phyloP scores from a whole-genome alignment of 2,797 vertebrate species.

The Sandelia bainsii region DNA sequence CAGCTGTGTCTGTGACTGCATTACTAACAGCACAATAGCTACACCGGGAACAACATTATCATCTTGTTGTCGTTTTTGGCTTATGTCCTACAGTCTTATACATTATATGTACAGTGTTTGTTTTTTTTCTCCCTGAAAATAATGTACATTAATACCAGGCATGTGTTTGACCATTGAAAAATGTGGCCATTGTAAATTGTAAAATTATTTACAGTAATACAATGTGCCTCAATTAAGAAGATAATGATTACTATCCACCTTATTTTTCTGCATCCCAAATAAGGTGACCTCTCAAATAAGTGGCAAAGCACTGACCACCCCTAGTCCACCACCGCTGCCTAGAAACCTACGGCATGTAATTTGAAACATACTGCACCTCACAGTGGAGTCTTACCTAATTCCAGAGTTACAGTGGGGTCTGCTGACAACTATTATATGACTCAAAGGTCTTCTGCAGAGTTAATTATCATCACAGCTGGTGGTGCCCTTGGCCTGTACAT shows the following conservation, averaged over 20 bases:
- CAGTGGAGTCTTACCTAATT: conserved; percentile 30
- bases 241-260: not conserved
- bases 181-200: not conserved
- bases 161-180: too few species aligned
- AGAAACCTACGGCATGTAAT: conserved; percentile 26
- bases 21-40: not conserved
- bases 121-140: not conserved
- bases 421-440: conserved; percentile 50
- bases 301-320: conserved; percentile 5
- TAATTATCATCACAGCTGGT: conserved; percentile 52
- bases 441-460: conserved; percentile 61
- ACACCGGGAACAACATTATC: not conserved
- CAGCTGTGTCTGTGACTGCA: not conserved
- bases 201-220: not conserved
- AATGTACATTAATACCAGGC: not conserved
- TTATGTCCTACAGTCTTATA: not conserved
- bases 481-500: conserved; percentile 55
- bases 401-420: conserved; percentile 28
- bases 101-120: not conserved
- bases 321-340: conserved; percentile 3
- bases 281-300: conserved; percentile 33
- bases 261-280: conserved; percentile 8
- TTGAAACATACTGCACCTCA: conserved; percentile 43
- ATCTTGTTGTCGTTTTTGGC: not conserved
- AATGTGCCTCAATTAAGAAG: not conserved